phyloP scores from a whole-genome alignment of 2,113 vertebrate species.

The Callionymus lyra region DNA sequence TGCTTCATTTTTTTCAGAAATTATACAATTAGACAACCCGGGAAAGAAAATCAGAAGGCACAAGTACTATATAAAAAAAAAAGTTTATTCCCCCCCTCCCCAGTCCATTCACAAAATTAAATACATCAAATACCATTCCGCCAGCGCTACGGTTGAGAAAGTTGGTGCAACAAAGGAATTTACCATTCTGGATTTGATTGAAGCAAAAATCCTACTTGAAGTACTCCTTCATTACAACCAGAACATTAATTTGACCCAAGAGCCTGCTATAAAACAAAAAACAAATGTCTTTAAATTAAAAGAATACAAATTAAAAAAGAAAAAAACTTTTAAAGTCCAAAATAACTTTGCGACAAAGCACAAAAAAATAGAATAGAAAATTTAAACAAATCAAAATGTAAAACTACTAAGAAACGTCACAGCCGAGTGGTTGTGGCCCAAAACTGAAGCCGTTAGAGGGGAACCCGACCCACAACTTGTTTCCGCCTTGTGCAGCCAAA shows the following conservation, averaged over 20 bases:
- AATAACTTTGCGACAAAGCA: conserved; percentile 56
- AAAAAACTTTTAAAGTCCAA: conserved; percentile 62
- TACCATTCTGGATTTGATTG: conserved; percentile 46
- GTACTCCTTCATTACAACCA: conserved; percentile 39
- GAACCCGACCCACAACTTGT: too few species aligned
- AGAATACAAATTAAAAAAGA: conserved; percentile 41
- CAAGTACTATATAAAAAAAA: conserved; percentile 53
- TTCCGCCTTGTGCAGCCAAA: too few species aligned
- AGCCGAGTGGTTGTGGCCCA: too few species aligned
- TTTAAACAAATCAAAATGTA: conserved; percentile 24
- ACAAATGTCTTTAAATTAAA: conserved; percentile 69
- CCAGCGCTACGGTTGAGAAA: conserved; percentile 59
- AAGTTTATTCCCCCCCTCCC: conserved; percentile 63
- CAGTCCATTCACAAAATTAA: conserved; percentile 60
- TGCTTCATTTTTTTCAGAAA: not conserved
- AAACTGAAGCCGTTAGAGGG: too few species aligned
- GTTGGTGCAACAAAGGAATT: conserved; percentile 43
- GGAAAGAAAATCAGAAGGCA: conserved; percentile 6
- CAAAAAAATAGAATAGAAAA: conserved; percentile 46
- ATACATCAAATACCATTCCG: conserved; percentile 56
- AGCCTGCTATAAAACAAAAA: conserved; percentile 67
- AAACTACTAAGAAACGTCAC: conserved; percentile 6
- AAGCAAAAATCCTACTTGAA: conserved; percentile 42
- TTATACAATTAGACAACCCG: too few species aligned
- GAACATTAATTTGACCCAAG: conserved; percentile 42